phyloP scores from a whole-genome alignment of 2,888 invertebrate species.

The Parasteatoda lunata region DNA sequence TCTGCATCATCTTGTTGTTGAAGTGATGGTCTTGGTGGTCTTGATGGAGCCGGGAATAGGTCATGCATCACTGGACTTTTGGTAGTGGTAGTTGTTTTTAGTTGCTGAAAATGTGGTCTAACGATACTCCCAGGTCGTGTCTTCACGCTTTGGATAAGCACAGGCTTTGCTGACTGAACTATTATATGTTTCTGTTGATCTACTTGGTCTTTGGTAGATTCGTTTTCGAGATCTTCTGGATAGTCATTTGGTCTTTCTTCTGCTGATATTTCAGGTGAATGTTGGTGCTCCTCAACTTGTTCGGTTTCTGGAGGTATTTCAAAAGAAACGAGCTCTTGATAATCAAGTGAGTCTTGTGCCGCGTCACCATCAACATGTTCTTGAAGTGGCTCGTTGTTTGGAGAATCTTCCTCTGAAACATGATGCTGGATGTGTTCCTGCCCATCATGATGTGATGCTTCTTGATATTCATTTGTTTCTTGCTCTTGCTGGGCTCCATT shows the following conservation, averaged over 20 bases:
- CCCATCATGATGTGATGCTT: no score
- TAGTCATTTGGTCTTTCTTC: neutral
- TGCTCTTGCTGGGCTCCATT: slow-evolving; percentile 13
- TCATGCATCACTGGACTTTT: slow-evolving; percentile 13
- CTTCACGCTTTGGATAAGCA: slow-evolving; percentile 14
- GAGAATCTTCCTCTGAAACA: neutral
- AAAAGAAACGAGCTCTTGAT: neutral
- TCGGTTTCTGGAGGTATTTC: neutral
- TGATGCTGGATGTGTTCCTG: neutral
- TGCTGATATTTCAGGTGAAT: neutral
- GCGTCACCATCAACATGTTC: neutral
- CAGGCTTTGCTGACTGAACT: neutral
- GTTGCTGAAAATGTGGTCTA: slow-evolving; percentile 41
- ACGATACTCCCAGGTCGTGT: slow-evolving; percentile 35
- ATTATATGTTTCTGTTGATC: neutral
- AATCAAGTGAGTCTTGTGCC: neutral
- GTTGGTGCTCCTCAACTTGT: no score
- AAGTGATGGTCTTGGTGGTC: slow-evolving; percentile 43
- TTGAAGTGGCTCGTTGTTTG: neutral
- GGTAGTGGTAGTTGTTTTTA: slow-evolving; percentile 6
- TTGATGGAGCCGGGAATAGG: slow-evolving; percentile 59
- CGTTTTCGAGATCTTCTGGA: slow-evolving; percentile 10
- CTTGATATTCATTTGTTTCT: neutral
- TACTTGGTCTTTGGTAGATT: slow-evolving; percentile 9
- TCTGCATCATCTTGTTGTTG: slow-evolving; percentile 46